phyloP scores from a whole-genome alignment of 1,140 invertebrate genomes.

The Stegodyphus dumicola region DNA sequence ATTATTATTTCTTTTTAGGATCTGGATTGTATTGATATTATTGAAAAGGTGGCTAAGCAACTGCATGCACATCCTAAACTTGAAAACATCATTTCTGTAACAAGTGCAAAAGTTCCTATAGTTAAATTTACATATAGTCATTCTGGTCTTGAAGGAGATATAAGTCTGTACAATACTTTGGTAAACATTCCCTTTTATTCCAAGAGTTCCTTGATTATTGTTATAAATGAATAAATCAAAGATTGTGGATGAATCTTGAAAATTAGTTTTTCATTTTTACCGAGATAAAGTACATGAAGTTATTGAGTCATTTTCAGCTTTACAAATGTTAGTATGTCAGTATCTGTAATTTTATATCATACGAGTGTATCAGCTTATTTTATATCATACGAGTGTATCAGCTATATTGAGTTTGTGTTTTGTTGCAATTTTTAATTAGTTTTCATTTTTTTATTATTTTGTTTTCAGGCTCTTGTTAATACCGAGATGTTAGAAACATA shows the following conservation, averaged over 20 bases:
- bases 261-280: no score
- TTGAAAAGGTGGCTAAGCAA: conserved; percentile 69
- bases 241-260: no score
- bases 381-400: no score
- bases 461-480: conserved; percentile 72
- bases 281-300: no score
- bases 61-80: conserved; percentile 68
- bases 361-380: no score
- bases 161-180: conserved; percentile 75
- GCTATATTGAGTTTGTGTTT: background rate
- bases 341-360: no score
- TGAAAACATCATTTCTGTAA: conserved; percentile 71
- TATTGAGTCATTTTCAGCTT: no score
- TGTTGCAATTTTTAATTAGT: background rate
- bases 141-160: conserved; percentile 73
- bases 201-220: no score
- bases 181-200: conserved; percentile 63
- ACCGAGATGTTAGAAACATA: conserved; percentile 73
- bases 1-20: conserved; percentile 64
- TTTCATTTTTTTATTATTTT: conserved; percentile 21
- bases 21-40: conserved; percentile 68
- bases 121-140: conserved; percentile 72
- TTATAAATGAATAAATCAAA: no score
- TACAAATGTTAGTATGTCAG: no score
- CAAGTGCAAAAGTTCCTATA: conserved; percentile 77